Percentiles rank a stretch among this genome's conserved stretches.
These are phyloP conservation scores for Ceratina japonica DNA, from an alignment of 1,140 invertebrate species.

Conservation along the genomic window DNA sequence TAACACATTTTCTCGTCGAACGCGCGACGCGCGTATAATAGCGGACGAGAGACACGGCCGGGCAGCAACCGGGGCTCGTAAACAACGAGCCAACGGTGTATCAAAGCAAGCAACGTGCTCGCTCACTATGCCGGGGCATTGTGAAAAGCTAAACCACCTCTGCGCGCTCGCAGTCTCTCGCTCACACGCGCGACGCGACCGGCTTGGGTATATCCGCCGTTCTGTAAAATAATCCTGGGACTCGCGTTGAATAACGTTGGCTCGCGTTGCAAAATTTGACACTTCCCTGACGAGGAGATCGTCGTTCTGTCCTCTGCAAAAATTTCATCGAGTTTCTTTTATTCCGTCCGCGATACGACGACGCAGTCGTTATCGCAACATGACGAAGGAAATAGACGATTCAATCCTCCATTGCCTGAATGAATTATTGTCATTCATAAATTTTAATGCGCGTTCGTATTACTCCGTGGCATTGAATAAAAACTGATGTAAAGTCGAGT, in stretches of 20 bases:
- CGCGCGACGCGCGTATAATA: constrained; percentile 11
- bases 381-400: no score
- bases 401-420: no score
- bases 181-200: constrained; percentile 15
- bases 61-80: constrained; percentile 26
- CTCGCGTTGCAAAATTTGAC: not conserved
- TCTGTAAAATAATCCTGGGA: not conserved
- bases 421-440: no score
- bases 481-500: no score
- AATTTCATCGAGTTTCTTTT: no score
- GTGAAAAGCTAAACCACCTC: constrained; percentile 52
- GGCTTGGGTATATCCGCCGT: not conserved
- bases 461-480: no score
- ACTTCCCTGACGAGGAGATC: not conserved
- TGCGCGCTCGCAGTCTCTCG: constrained; percentile 33
- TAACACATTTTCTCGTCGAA: constrained; percentile 14
- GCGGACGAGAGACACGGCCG: not conserved
- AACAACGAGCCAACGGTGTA: constrained; percentile 31
- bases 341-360: no score
- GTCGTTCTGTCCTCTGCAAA: no score
- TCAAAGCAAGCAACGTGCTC: constrained; percentile 47
- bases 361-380: no score
- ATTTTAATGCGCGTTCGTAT: no score
- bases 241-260: not conserved
- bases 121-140: constrained; percentile 22